phyloP scores from a whole-genome alignment of 2,888 invertebrate genomes.

The Metopia argyrocephala region DNA sequence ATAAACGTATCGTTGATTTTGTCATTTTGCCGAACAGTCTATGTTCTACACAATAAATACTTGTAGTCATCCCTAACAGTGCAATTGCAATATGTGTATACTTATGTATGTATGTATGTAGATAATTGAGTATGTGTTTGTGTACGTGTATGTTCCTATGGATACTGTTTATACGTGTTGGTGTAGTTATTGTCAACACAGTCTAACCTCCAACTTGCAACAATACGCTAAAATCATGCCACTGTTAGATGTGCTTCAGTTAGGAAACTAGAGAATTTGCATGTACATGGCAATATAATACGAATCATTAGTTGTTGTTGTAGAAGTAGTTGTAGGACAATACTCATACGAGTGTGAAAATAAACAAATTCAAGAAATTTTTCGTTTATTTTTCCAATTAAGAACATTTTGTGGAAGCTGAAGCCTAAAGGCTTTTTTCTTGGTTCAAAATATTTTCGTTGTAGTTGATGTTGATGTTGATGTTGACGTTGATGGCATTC shows the following conservation, averaged over 20 bases:
- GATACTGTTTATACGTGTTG: slow-evolving; percentile 16
- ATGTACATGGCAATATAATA: no score
- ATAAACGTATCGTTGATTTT: slow-evolving; percentile 39
- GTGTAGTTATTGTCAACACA: slow-evolving; percentile 27
- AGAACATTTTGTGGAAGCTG: slow-evolving; percentile 56
- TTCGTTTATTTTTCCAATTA: slow-evolving; percentile 64
- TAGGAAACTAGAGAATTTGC: background rate
- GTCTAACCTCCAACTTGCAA: slow-evolving; percentile 39
- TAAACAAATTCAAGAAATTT: slow-evolving; percentile 61
- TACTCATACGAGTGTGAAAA: slow-evolving; percentile 56
- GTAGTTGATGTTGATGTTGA: slow-evolving; percentile 31
- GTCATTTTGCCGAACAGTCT: slow-evolving; percentile 13
- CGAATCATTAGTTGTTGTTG: no score
- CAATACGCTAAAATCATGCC: slow-evolving; percentile 37
- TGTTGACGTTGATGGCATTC: slow-evolving; percentile 8
- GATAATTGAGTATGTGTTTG: background rate
- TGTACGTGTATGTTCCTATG: background rate
- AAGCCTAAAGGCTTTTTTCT: slow-evolving; percentile 46
- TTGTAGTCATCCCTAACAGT: slow-evolving; percentile 27
- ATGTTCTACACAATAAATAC: slow-evolving; percentile 32
- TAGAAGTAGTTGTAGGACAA: slow-evolving; percentile 22
- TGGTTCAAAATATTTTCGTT: slow-evolving; percentile 42
- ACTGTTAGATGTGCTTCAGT: slow-evolving; percentile 18
- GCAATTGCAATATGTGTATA: background rate
- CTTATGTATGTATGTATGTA: background rate